Conservation (phyloP, 1,140 invertebrate species). For the Procambarus virginalis region DNA sequence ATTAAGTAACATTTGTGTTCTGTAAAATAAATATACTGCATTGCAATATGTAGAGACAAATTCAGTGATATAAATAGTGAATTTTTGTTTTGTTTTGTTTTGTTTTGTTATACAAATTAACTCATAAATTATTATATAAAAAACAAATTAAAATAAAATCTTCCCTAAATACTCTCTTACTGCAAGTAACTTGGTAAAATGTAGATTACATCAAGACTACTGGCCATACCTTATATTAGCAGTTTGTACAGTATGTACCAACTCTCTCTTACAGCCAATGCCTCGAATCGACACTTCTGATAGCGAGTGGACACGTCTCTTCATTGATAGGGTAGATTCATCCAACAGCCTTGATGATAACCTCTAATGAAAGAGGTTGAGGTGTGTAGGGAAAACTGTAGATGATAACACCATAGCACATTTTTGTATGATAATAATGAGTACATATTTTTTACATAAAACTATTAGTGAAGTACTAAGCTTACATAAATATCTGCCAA, state of each 20-base stretch:
- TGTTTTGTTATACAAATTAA: no score
- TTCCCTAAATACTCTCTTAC: background rate
- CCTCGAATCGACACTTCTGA: constrained; percentile 65
- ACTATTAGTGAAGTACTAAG: constrained; percentile 39
- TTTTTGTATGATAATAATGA: constrained; percentile 11
- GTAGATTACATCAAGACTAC: background rate
- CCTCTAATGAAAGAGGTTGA: constrained; percentile 39
- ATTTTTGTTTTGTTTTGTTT: no score
- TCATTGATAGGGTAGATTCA: constrained; percentile 68
- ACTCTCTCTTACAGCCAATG: constrained; percentile 60
- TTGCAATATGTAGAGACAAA: no score
- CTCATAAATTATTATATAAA: no score
- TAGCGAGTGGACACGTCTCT: constrained; percentile 69
- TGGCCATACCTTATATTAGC: background rate
- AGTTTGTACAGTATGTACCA: constrained; percentile 5
- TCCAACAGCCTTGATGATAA: constrained; percentile 60
- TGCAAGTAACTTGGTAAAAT: background rate
- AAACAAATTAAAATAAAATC: no score
- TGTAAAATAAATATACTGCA: no score
- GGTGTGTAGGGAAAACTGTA: constrained; percentile 39
- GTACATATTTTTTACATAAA: background rate
- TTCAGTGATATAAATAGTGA: no score
- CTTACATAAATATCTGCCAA: constrained; percentile 36
- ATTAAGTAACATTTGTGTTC: no score
- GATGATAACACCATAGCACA: background rate